Evolutionary conservation across 2,113 vertebrate genomes (phyloP), one percentile per base, ranked within the genome.

Genomic region (Chinchilla lanigera): DNA sequence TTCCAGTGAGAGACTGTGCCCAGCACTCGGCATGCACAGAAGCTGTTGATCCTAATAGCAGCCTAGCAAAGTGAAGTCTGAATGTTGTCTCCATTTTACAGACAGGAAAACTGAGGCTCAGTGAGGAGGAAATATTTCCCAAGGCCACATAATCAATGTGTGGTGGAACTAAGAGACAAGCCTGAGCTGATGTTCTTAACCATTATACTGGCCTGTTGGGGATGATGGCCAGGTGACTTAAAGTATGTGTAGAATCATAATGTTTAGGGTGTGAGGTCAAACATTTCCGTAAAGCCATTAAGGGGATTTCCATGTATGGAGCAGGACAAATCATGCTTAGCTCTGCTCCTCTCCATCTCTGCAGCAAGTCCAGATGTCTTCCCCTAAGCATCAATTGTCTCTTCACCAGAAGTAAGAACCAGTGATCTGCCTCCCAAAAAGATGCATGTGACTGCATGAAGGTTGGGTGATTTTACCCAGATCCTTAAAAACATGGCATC

Each of bases 331-430:
- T 28, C 54, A 52, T 16, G 38, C 19, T 47, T 8, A 12, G 60
- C 14, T 65, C 47, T 16, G 4, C 9, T 71, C 22, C 11, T 28
- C 33, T 60, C 71, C 80, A 30, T 33, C 60, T 73, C 71, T 20
- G 1, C 33, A 47, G 30, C 24, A 84, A 75, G 63, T 86, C 10
- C 52, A 44, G 35, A 58, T 71, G n/a, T 24, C 60, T 92, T 69
- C 35, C 22, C 86, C 83, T 12, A 33, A 19, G 19, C 7, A 7
- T 24, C 52, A 56, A 1, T n/a, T 63, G 28, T 88, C 44, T 94
- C 44, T 58, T 69, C 69, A 85, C 69, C 82, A 91, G 69, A 81
- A 91, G n/a, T 78, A 90, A 83, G 13, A 90, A 90, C 44, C 3
- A 24, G 82, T 6, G 86, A 89, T 60, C 14, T 84, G 8, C 41